phyloP scores from a whole-genome alignment of 2,888 invertebrate genomes.

The Zygogramma bicolorata region DNA sequence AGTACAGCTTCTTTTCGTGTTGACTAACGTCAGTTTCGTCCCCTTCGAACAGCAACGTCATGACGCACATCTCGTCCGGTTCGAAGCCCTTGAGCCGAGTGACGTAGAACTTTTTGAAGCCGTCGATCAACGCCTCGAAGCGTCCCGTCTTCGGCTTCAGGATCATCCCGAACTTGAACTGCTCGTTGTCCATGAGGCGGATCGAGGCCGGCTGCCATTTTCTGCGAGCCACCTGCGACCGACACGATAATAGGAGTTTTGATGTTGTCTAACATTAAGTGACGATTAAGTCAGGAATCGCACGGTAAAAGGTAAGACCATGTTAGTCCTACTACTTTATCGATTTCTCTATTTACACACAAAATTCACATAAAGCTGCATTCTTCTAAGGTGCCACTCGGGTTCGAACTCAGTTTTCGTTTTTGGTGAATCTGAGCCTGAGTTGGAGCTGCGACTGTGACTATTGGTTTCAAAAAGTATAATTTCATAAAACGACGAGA shows the following conservation, averaged over 20 bases:
- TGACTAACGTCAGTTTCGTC: constrained; percentile 77
- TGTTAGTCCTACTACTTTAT: no score
- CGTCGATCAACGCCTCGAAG: constrained; percentile 79
- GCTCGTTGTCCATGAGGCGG: constrained; percentile 96
- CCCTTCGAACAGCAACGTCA: constrained; percentile 95
- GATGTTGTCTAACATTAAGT: no score
- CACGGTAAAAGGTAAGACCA: no score
- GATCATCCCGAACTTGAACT: constrained; percentile 93
- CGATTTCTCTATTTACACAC: no score
- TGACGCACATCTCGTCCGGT: constrained; percentile 84
- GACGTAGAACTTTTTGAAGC: constrained; percentile 87
- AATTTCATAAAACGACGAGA: neutral
- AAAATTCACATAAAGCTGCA: no score
- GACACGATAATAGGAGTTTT: no score
- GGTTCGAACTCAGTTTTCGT: no score
- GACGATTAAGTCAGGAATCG: no score
- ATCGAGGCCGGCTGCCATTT: constrained; percentile 94
- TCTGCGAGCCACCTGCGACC: constrained; percentile 32
- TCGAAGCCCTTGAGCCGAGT: constrained; percentile 90
- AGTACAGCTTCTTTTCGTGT: constrained; percentile 83
- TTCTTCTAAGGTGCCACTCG: no score
- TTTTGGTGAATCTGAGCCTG: no score
- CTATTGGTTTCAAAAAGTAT: no score
- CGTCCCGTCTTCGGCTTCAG: constrained; percentile 75
- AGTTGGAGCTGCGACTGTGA: no score